Evolutionary conservation across 2,888 invertebrate genomes (phyloP).

Genomic region (Urechis unicinctus): DNA sequence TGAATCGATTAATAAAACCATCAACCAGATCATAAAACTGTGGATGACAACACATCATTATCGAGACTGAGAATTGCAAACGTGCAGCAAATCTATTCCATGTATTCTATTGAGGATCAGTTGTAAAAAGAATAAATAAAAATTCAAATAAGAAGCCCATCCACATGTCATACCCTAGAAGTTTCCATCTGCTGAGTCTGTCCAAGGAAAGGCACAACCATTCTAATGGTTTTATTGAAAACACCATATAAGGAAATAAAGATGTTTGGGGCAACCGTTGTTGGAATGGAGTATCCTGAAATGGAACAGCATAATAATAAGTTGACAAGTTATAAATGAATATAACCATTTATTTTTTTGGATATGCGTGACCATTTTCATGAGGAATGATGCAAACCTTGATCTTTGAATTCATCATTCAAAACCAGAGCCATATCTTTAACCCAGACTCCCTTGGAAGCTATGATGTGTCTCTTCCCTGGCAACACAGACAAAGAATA

Average conservation of each 20-base stretch:
- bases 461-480: not conserved
- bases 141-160: too few species aligned
- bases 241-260: slow-evolving; percentile 47
- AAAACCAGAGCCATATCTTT: slow-evolving; percentile 46
- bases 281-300: slow-evolving; percentile 47
- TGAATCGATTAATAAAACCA: too few species aligned
- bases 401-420: slow-evolving; percentile 48
- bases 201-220: slow-evolving; percentile 5
- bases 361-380: too few species aligned
- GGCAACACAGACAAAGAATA: not conserved
- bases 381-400: too few species aligned
- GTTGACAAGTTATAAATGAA: not conserved
- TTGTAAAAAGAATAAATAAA: too few species aligned
- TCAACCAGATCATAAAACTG: too few species aligned
- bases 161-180: slow-evolving; percentile 48
- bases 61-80: too few species aligned
- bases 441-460: slow-evolving; percentile 14
- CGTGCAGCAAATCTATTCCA: too few species aligned
- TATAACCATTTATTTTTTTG: not conserved
- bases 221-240: slow-evolving; percentile 38
- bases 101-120: too few species aligned
- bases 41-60: too few species aligned
- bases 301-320: not conserved
- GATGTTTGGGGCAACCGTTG: slow-evolving; percentile 48
- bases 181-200: slow-evolving; percentile 27